These are phyloP conservation scores for Cliona cf. orientalis DNA, from an alignment of 37 sponge, comb jelly and placozoan genomes.

Conservation along the genomic window DNA sequence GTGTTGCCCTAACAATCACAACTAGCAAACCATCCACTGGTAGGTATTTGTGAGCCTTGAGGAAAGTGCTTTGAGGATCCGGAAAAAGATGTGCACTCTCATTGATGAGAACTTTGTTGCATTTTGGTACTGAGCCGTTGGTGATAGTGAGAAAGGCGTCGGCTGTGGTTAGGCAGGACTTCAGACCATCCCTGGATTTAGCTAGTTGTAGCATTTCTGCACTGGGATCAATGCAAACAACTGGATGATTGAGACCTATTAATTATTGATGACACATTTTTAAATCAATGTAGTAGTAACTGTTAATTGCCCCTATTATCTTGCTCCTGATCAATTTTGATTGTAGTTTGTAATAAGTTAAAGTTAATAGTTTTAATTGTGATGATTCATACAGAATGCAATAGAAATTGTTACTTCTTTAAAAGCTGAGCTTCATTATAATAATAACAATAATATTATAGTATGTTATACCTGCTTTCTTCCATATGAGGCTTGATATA, in stretches of 20 bases:
- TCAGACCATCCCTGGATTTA: background rate
- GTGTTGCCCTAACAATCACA: background rate
- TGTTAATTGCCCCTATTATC: no score
- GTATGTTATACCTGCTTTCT: constrained; percentile 13
- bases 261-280: no score
- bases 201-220: constrained; percentile 1
- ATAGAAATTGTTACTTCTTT: no score
- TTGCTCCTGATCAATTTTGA: no score
- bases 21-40: constrained; percentile 8
- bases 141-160: background rate
- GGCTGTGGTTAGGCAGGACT: constrained; percentile 3
- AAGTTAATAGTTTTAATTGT: no score
- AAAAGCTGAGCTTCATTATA: no score
- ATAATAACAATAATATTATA: no score
- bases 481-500: constrained; percentile 5
- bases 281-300: background rate
- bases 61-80: constrained; percentile 3
- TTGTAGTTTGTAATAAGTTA: no score
- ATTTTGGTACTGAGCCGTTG: background rate
- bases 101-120: constrained; percentile 14
- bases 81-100: constrained; percentile 26
- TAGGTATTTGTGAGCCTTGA: background rate
- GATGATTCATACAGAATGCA: no score
- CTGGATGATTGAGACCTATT: constrained; percentile 8
- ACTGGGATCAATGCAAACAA: constrained; percentile 15